Base-by-base conservation (phyloP, 1,140 invertebrate genomes). In the Micrasema minimum region DNA sequence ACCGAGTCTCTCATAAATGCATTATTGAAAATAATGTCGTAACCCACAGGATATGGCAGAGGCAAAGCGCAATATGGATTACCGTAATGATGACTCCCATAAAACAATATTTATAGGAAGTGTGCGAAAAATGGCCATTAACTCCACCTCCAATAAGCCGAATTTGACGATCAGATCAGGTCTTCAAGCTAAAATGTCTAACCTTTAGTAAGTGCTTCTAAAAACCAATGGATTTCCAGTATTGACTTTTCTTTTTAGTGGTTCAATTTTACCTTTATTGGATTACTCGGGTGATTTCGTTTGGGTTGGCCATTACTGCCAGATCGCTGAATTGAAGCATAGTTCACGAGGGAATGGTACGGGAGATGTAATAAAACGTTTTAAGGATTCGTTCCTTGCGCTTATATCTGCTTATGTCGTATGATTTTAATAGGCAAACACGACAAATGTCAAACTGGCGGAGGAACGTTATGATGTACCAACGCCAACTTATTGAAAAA, bases 101-200 rank as follows among this genome's bases (percentile, higher is more conserved):
- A 59, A 59, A 59, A 59, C 37, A 59, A 59, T 38, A 59, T 59
- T 59, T 59, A 59, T 59, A 59, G 55, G 55, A 59, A 59, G 55
- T 59, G 55, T 59, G 55, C 55, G 35, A 59, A 38, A 59, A 59
- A 59, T 59, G 35, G 35, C 37, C 18, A 41, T 59, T 59, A 59
- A 59, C 37, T 38, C 20, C 37, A 59, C 22, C 18, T 41, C 16
- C 16, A 59, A 41, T 31, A 31, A 31, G 7, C 7, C 7, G 7
- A 31, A 31, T 31, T 31, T 31, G 7, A 31, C 2, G 26, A 31
- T 31, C 26, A 31, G 3, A 7, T 31, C 26, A 31, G 26, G 26
- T 31, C 26, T 7, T 31, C 3, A 31, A 31, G 26, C 26, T 7
- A 31, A 31, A 31, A 31, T 31, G 26, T 2, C 26, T 4, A 31